A percentile compares a stretch with the other conserved stretches of the same genome.
Conservation (phyloP, 2,888 invertebrate genomes). For the Mythimna vitellina region DNA sequence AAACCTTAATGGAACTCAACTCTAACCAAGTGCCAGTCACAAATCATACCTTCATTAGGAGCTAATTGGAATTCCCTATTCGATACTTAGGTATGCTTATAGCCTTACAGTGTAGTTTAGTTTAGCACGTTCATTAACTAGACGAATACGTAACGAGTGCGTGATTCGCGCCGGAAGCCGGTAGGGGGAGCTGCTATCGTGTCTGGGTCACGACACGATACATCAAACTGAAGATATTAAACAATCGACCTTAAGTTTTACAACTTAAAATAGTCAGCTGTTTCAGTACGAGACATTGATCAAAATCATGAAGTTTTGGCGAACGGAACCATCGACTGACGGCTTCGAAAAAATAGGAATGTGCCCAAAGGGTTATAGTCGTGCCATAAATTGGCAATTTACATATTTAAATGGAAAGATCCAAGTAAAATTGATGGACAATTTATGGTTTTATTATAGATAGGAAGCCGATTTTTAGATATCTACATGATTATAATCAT, state of each 20-base stretch:
- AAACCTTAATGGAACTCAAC: constrained; percentile 11
- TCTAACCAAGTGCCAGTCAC: constrained; percentile 29
- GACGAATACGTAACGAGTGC: constrained; percentile 47
- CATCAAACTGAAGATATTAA: constrained; percentile 56
- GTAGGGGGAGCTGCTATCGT: constrained; percentile 55
- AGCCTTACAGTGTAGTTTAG: neutral
- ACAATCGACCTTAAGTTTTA: constrained; percentile 68
- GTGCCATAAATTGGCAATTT: constrained; percentile 27
- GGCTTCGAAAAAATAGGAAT: constrained; percentile 22
- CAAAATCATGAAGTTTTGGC: constrained; percentile 57
- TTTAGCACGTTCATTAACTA: constrained; percentile 35
- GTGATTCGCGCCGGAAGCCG: constrained; percentile 59
- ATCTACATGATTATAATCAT: neutral
- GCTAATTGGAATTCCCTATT: constrained; percentile 35
- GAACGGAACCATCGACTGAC: constrained; percentile 38
- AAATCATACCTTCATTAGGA: constrained; percentile 40
- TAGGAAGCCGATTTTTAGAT: no score
- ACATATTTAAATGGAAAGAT: constrained; percentile 1
- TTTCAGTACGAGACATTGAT: constrained; percentile 65
- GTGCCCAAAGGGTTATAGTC: constrained; percentile 14
- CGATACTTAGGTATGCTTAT: neutral
- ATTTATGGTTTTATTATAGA: constrained; percentile 6
- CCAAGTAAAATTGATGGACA: constrained; percentile 1
- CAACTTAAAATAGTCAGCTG: constrained; percentile 65
- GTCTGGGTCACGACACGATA: constrained; percentile 54